Evolutionary conservation across 92 coral and sea anemone species (phyloP), one percentile per base, ranked within the genome.

Genomic region (Muricea muricata): DNA sequence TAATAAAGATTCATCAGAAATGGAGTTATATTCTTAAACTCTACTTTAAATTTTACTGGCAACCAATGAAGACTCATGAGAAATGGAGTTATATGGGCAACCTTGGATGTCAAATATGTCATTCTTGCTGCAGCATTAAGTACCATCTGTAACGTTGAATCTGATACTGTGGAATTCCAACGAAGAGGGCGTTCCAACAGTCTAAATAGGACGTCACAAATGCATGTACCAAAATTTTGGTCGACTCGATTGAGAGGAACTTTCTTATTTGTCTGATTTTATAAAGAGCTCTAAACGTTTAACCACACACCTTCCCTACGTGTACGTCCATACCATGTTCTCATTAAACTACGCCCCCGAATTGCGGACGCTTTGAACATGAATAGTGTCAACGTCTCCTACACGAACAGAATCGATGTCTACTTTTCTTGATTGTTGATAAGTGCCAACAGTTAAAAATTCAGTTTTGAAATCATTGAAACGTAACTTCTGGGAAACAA

Each of bases 241-340:
- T 61, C 33, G 32, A 1, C 37, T 61, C 70, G 1, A 17, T 8
- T 25, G 85, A 34, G 11, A 87, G 84, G 67, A 72, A 84, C 80
- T 90, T 90, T 45, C 89, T 83, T 28, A 90, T 90, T 41, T 90
- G 89, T 42, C 85, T 29, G 58, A 83, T 83, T 65, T 71, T 87
- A 58, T 90, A 83, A 7, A 61, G 24, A n/a, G 31, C 70, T 61
- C 70, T 61, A 15, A 61, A 61, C 13, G 63, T n/a, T 55, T 55
- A 4, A n/a, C 63, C 13, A 12, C 21, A 55, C 13, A 18, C 28
- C 28, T 55, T 55, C 6, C 23, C 6, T 8, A 45, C 47, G 1
- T 15, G 2, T 6, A 26, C 18, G 0, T 45, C 39, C 48, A 33
- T 45, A 20, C 50, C 63, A 55, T 55, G 28, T 55, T 18, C 5